A percentile compares a stretch with the other conserved stretches of the same genome.
Conservation (phyloP, 2,113 vertebrate genomes). For the Cyprichromis sp. region DNA sequence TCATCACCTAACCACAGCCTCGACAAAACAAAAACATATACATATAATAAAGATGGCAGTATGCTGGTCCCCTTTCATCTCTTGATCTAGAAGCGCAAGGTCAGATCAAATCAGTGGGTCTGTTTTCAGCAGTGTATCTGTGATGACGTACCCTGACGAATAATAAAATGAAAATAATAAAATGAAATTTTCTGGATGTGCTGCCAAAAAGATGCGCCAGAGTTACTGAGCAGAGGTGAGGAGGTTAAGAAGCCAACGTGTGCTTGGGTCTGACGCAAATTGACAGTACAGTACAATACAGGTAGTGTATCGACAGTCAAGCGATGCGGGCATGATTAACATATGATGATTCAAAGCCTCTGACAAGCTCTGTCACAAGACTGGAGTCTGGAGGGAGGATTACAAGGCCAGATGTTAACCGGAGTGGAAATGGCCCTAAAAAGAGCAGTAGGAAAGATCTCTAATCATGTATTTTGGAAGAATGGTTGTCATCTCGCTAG, state of each 20-base stretch:
- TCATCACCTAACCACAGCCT: conserved; percentile 31
- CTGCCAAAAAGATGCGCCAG: neutral
- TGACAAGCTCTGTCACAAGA: neutral
- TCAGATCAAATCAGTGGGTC: conserved; percentile 15
- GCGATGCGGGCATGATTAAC: neutral
- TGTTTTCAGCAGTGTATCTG: neutral
- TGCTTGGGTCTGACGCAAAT: neutral
- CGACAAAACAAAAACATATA: neutral
- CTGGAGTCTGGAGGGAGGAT: neutral
- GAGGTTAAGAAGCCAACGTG: neutral
- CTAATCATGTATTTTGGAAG: neutral
- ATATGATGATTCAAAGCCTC: neutral
- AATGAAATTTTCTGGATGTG: neutral
- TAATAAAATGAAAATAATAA: neutral
- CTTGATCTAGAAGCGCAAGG: neutral
- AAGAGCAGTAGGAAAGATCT: neutral
- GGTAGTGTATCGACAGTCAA: neutral
- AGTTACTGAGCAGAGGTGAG: neutral
- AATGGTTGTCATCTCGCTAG: neutral
- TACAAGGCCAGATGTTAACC: neutral
- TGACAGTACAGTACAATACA: neutral
- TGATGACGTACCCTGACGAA: neutral
- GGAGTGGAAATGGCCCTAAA: neutral
- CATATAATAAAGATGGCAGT: neutral
- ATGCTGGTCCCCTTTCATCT: neutral